phyloP scores from a whole-genome alignment of 1,140 invertebrate genomes.

The Caenorhabditis tropicalis region DNA sequence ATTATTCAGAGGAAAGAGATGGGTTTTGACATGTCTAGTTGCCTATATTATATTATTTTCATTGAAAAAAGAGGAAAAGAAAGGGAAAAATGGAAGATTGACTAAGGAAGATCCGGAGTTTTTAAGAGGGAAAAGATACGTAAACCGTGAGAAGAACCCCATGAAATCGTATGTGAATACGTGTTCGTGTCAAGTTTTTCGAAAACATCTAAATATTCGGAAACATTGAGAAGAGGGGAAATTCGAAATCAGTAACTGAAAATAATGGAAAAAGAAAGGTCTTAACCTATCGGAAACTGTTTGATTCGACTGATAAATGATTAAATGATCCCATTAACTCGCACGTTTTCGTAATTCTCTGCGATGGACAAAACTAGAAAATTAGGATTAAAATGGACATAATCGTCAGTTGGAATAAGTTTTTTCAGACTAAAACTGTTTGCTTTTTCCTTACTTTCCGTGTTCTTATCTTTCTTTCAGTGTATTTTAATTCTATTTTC shows the following conservation, averaged over 20 bases:
- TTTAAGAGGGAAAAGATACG: neutral
- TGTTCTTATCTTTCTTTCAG: neutral
- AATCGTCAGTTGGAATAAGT: neutral
- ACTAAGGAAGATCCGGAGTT: neutral
- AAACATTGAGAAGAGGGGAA: no score
- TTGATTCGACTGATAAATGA: no score
- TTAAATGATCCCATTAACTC: no score
- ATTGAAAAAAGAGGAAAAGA: neutral
- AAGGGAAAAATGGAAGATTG: neutral
- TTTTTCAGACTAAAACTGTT: neutral
- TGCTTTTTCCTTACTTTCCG: neutral
- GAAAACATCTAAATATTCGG: no score
- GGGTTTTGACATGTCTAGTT: neutral
- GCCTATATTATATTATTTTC: neutral
- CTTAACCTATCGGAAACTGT: no score
- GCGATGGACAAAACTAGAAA: neutral
- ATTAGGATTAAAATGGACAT: constrained; percentile 2
- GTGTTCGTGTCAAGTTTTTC: no score
- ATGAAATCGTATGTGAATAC: neutral
- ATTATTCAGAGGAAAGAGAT: neutral
- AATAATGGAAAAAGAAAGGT: no score
- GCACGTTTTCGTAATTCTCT: neutral
- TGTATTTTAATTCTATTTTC: neutral
- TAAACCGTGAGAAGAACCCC: neutral
- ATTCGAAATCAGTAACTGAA: no score